A percentile compares a stretch with the other conserved stretches of the same genome.
phyloP scores from a whole-genome alignment of 2,113 vertebrate species.

The Mormyrus iriodes region DNA sequence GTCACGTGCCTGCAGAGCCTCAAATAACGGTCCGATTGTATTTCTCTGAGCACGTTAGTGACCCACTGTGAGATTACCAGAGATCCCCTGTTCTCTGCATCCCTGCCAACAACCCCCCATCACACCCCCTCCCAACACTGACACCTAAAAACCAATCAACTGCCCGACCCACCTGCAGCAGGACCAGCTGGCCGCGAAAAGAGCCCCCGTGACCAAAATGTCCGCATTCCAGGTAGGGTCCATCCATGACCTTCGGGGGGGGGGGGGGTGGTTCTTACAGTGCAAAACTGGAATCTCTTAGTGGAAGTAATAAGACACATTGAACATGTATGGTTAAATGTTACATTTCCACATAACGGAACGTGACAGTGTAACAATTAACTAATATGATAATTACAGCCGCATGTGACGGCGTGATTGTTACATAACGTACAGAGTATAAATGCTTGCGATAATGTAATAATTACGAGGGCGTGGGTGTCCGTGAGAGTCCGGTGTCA shows the following conservation, averaged over 20 bases:
- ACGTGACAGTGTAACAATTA: background rate
- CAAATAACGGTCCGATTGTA: slow-evolving; percentile 20
- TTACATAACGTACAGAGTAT: background rate
- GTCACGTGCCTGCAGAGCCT: background rate
- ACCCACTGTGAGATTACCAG: background rate
- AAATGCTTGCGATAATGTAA: background rate
- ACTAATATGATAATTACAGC: background rate
- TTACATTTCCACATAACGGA: background rate
- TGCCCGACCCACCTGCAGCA: background rate
- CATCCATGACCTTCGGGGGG: background rate
- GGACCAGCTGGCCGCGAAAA: background rate
- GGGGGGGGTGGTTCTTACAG: background rate
- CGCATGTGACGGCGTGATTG: background rate
- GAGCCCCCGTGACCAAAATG: background rate
- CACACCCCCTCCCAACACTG: background rate
- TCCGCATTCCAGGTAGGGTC: background rate
- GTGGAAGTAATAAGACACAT: background rate
- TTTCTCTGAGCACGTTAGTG: background rate
- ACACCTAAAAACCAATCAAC: background rate
- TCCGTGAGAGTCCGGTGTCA: background rate
- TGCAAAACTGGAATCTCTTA: background rate
- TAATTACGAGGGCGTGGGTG: background rate
- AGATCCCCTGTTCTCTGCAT: background rate
- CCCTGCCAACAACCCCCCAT: background rate
- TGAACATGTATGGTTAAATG: background rate